Evolutionary conservation across 2,797 vertebrate species (phyloP), one percentile per base, ranked within the genome.

Genomic region (Dermochelys coriacea): DNA sequence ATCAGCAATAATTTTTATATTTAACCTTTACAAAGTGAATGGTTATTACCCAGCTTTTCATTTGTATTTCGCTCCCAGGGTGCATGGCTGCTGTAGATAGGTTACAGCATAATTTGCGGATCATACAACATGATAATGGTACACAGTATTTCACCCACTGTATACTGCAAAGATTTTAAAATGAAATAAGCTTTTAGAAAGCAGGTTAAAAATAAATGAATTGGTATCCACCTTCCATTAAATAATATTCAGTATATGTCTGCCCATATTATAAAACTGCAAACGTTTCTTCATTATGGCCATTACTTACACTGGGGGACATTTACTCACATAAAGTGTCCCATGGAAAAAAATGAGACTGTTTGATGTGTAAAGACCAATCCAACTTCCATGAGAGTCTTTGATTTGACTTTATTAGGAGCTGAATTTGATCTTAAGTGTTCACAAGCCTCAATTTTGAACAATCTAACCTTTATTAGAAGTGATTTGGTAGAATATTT

Each of bases 11-110:
- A 82, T 93, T 95, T 94, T 88, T 94, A 78, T 92, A 37, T 95
- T 93, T 98, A 92, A 96, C 80, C 89, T 97, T 98, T 97, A 87
- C 82, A 84, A 94, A 93, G 95, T 74, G 96, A 95, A 92, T 93
- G 54, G 41, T 61, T 96, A 92, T 88, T 96, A 97, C 79, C 86
- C 87, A 89, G 61, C 86, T 97, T 97, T 96, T 90, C 85, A 89
- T 95, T 96, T 90, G 45, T 86, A 84, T 96, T 96, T 96, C 95
- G 54, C 83, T 96, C 87, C 90, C 91, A 95, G 59, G 84, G 94
- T 84, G n/a, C 81, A 85, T 79, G 64, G 75, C 84, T 91, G 80
- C 84, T 86, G 79, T 85, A 86, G 84, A 80, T 75, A 82, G 77
- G 82, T 88, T 88, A 61, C 91, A 96, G 80, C 45, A 75, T 91